phyloP scores from a whole-genome alignment of 1,140 invertebrate genomes.

The Psilanteris sp. region DNA sequence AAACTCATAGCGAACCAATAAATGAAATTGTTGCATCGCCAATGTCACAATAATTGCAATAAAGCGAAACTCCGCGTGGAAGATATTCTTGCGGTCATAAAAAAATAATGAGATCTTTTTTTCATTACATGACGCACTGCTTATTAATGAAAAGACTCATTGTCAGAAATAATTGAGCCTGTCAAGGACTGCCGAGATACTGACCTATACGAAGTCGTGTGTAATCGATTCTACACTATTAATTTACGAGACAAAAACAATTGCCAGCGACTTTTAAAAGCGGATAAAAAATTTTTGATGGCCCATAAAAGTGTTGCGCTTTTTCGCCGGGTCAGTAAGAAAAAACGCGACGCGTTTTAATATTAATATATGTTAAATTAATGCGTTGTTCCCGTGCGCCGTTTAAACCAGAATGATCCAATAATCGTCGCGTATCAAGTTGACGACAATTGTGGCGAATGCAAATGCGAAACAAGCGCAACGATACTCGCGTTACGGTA shows the following conservation, averaged over 20 bases:
- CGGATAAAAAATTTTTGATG: neutral
- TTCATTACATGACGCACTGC: constrained; percentile 40
- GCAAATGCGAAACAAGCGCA: constrained; percentile 12
- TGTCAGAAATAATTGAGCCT: constrained; percentile 51
- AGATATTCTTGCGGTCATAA: constrained; percentile 40
- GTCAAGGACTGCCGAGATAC: constrained; percentile 37
- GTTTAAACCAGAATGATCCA: neutral
- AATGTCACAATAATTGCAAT: constrained; percentile 32
- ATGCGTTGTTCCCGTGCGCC: neutral
- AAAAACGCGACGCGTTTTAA: neutral
- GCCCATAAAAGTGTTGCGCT: too few species aligned
- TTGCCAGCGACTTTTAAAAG: neutral
- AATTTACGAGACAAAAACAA: constrained; percentile 12
- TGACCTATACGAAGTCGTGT: constrained; percentile 26
- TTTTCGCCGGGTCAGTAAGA: too few species aligned
- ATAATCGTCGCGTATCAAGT: constrained; percentile 1
- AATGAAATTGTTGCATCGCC: constrained; percentile 20
- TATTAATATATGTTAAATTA: constrained; percentile 7
- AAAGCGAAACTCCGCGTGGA: constrained; percentile 8
- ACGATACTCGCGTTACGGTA: too few species aligned
- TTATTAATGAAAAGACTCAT: constrained; percentile 59
- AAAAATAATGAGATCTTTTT: constrained; percentile 45
- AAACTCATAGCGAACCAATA: constrained; percentile 22
- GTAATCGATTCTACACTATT: constrained; percentile 13
- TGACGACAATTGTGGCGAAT: constrained; percentile 7